Evolutionary conservation across 2,888 invertebrate genomes (phyloP), one percentile per base, ranked within the genome.

Genomic region (Candidula unifasciata): DNA sequence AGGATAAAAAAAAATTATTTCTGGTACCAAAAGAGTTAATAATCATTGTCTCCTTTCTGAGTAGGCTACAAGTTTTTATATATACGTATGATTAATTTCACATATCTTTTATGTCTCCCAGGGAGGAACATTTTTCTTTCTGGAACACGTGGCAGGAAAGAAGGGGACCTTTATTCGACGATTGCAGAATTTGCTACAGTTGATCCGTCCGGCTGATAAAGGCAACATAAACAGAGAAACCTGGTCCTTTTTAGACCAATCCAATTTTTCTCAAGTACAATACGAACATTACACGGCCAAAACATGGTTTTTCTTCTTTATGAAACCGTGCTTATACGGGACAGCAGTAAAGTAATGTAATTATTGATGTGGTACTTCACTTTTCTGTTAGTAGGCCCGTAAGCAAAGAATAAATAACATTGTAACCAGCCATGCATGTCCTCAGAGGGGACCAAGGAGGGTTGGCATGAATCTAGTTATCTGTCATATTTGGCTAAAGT

Each of bases 61-160:
- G 13, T 44, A 44, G 13, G 2, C 44, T 44, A 44, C 8, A 44
- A 10, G 2, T 0, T 44, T 1, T 44, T 44, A 44, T 44, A 1
- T 44, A 13, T 44, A 44, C 44, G 13, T 44, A 44, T 44, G 44
- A 44, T 44, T 13, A 10, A 44, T 44, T 44, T 44, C 13, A 44
- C 13, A 13, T 44, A 10, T 44, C 44, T 10, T 73, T 54, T 77
- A 57, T 44, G n/a, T 68, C 57, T 88, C 87, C 52, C 88, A 92
- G 92, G 90, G 89, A 69, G 91, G 92, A 78, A 81, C 87, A 52
- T 91, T 90, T 80, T 88, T 90, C 73, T 91, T 89, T 84, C 33
- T 92, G 83, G 91, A 92, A 79, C 92, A 91, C 86, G 90, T 91
- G 5, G 87, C 87, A 30, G 90, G 88, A 18, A 86, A 89, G 8